Conservation (phyloP, 2,113 vertebrate genomes). For the Macaca mulatta region DNA sequence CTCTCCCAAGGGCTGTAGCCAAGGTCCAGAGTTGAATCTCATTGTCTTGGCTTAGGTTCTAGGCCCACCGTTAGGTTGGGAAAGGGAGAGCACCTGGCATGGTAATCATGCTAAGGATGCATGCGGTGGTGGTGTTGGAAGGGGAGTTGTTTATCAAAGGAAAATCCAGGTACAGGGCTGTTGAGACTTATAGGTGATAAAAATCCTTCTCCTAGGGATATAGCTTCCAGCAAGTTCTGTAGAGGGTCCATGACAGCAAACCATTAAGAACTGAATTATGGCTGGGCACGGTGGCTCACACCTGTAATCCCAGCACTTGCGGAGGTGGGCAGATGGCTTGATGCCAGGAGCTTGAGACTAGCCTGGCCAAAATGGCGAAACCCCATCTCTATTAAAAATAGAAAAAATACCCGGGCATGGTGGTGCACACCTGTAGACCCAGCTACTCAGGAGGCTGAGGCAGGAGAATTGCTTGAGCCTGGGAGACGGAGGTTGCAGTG, state of each 20-base stretch:
- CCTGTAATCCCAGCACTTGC: not conserved
- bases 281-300: not conserved
- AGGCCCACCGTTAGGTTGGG: not conserved
- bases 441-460: not conserved
- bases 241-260: not conserved
- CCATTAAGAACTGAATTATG: not conserved
- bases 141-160: not conserved
- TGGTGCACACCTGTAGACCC: not conserved
- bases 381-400: not conserved
- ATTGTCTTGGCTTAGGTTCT: not conserved
- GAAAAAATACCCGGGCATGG: not conserved
- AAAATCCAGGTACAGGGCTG: not conserved
- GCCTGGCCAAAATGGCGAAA: not conserved
- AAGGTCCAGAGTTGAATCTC: not conserved
- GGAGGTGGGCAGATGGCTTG: not conserved
- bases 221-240: constrained; percentile 20
- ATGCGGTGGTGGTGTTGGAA: not conserved
- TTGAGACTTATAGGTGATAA: not conserved
- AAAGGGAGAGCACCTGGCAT: not conserved
- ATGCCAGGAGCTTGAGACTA: not conserved
- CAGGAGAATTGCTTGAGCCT: not conserved
- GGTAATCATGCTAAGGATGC: not conserved
- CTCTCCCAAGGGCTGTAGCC: not conserved
- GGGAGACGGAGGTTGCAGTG: not conserved
- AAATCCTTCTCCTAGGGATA: not conserved